Base-by-base conservation (phyloP, 2,888 invertebrate species). In the Xylota sylvarum region DNA sequence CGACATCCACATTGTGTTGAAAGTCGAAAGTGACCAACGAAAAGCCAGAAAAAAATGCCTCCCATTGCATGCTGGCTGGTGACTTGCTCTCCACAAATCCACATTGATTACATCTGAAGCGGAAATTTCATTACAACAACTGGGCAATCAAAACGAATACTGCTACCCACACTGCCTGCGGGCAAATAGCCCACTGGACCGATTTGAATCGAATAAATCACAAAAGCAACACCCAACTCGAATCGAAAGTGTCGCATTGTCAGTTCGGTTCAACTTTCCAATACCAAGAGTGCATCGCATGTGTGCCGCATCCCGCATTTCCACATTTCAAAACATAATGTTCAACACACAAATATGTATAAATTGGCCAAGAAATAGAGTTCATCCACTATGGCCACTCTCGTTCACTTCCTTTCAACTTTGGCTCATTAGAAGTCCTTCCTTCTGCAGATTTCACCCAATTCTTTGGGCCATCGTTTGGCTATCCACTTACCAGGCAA, bases 231-330 rank as follows among this genome's bases (percentile, higher is more conserved):
- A 72, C 48, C 74, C 32, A 37, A 30, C 69, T 43, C 62, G 62
- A 77, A 86, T 72, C 78, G 86, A 86, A 86, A 86, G 86, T 86
- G 86, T 86, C 81, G 73, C 82, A 72, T 74, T 85, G 64, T 76
- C 46, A 48, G 67, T 40, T 48, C 48, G 35, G 69, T 37, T 50
- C 69, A 50, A 70, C 70, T 76, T 81, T 76, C 74, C 72, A 72
- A 70, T 65, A 64, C 23, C 23, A 3, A 23, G 60, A 77, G 23
- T 76, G 43, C 37, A 35, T 48, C 48, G 37, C 69, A 17, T 64
- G 40, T 12, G 12, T 30, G 7, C 7, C 14, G 27, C 23, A n/a
- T 55, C 48, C 80, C 62, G 64, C 73, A 70, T 74, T 84, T 70
- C 43, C 43, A 72, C 81, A 76, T 70, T 23, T 80, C 80, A 65